These are phyloP conservation scores for Protula sp. DNA, from an alignment of 2,888 invertebrate genomes.

Conservation along the genomic window DNA sequence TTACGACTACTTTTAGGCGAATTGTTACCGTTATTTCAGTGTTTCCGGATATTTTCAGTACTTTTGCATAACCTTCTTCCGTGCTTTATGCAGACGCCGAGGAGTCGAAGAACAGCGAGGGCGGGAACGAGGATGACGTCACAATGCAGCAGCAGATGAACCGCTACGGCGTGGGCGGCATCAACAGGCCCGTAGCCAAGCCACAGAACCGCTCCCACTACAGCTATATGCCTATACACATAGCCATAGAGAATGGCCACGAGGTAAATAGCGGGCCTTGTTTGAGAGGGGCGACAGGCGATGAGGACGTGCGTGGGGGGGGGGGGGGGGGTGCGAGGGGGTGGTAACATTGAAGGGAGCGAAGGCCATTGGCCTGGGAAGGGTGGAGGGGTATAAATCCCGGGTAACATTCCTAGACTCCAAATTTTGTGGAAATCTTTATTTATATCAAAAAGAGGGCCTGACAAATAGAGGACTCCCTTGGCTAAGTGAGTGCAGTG, in stretches of 20 bases:
- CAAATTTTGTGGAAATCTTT: no score
- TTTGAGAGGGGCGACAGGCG: not conserved
- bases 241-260: conserved; percentile 43
- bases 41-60: no score
- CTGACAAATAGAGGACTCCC: no score
- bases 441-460: no score
- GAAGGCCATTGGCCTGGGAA: not conserved
- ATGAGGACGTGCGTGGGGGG: not conserved
- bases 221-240: conserved; percentile 17
- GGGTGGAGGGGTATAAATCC: not conserved
- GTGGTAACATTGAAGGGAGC: conserved; percentile 4
- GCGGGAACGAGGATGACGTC: conserved; percentile 7
- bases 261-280: conserved; percentile 42
- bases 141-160: not conserved
- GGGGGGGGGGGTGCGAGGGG: not conserved
- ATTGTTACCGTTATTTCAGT: no score
- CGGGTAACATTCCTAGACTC: no score
- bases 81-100: not conserved
- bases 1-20: no score
- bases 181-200: conserved; percentile 46
- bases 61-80: no score
- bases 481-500: no score
- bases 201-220: conserved; percentile 5
- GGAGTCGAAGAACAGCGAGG: not conserved
- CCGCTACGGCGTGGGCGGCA: conserved; percentile 51